Conservation (phyloP, 2,888 invertebrate species). For the Blastobasis lacticolella region DNA sequence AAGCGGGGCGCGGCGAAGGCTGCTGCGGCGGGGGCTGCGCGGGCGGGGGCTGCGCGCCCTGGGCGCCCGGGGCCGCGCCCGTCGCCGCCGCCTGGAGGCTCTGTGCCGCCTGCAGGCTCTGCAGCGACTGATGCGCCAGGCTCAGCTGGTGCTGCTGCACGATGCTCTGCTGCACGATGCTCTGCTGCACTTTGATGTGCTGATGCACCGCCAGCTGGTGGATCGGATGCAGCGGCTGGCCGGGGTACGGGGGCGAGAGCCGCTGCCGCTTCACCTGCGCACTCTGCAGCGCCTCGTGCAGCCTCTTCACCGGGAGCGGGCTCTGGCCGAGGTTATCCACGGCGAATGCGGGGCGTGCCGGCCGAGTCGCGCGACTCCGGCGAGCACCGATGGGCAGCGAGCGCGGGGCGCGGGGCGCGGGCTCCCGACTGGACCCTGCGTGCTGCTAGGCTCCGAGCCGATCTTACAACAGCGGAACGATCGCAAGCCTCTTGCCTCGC, state of each 20-base stretch:
- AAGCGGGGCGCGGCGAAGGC: constrained; percentile 54
- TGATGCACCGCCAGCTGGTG: constrained; percentile 67
- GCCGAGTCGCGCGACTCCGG: constrained; percentile 72
- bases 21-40: constrained; percentile 66
- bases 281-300: constrained; percentile 76
- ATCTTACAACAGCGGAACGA: no score
- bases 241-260: constrained; percentile 74
- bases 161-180: constrained; percentile 66
- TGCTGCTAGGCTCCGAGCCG: constrained; percentile 23
- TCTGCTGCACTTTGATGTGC: constrained; percentile 67
- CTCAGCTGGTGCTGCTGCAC: constrained; percentile 68
- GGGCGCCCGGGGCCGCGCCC: constrained; percentile 53
- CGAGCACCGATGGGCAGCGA: constrained; percentile 68
- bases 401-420: constrained; percentile 29
- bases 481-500: no score
- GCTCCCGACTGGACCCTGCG: constrained; percentile 39
- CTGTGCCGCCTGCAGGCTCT: constrained; percentile 54
- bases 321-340: constrained; percentile 74
- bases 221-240: constrained; percentile 57
- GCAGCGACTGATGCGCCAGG: constrained; percentile 63
- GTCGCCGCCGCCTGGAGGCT: constrained; percentile 49
- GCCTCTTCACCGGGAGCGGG: constrained; percentile 74
- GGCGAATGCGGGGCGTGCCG: constrained; percentile 70
- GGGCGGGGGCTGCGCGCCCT: constrained; percentile 53
- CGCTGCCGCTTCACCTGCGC: constrained; percentile 77